Evolutionary conservation across 1,140 invertebrate genomes (phyloP), one percentile per base, ranked within the genome.

Genomic region (Anagrus nilaparvatae): DNA sequence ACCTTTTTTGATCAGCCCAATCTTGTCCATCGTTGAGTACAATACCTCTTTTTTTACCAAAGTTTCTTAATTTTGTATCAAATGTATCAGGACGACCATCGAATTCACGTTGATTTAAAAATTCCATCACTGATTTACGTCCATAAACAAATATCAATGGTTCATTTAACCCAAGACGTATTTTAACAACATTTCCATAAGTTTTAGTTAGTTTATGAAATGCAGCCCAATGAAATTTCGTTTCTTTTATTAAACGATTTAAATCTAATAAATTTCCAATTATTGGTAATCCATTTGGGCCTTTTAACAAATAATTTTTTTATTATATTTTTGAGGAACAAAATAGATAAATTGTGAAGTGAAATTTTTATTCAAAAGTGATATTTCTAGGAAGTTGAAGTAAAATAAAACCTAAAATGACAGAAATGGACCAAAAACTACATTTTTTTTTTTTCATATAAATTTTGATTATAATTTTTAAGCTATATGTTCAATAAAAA

Each of bases 1-100:
- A 63, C 55, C 72, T 70, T 53, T 64, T 56, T 44, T 66, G 60
- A n/a, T 58, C 51, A 5, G 12, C 37, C 67, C 66, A 70, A 7
- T 58, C 40, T 24, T 57, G 47, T 1, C 61, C 63, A 28, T 68
- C 66, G 5, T 58, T 63, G 6, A 69, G 66, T 4, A 66, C 24
- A 7, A 68, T 46, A 33, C 64, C 63, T 9, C 55, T 52, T 13
- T 37, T 46, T 25, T 47, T 33, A 1, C 60, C 63, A 4, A 58
- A 38, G 1, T 54, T 58, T 29, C 62, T 52, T 8, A 54, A 50
- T 14, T 38, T 51, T 32, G 56, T 54, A 5, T 61, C 27, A 37
- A 59, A 59, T 31, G 47, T 50, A 20, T 62, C 46, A 3, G 61
- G 60, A 45, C 65, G 55, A 3, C 63, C 65, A 21, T 67, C 60